phyloP scores from a whole-genome alignment of 2,113 vertebrate genomes.

The Gallinago paraguaiae region DNA sequence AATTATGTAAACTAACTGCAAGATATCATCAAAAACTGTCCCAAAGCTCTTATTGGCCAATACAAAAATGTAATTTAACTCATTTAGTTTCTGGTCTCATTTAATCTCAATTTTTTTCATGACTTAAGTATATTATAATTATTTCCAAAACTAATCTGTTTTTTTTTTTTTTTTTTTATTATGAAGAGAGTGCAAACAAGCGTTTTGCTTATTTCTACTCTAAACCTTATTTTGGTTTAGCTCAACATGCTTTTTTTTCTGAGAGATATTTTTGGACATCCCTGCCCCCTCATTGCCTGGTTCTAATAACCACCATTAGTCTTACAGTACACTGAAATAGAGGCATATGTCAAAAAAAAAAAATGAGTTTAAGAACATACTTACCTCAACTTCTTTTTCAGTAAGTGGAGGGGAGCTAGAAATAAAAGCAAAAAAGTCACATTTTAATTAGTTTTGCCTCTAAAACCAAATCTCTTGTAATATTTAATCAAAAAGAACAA shows the following conservation, averaged over 20 bases:
- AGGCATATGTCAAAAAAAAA: not conserved
- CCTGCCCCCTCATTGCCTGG: not conserved
- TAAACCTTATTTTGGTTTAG: not conserved
- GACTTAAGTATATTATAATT: not conserved
- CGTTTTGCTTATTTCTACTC: not conserved
- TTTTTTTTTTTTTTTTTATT: not conserved
- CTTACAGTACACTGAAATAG: not conserved
- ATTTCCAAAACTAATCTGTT: not conserved
- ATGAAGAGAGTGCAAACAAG: not conserved
- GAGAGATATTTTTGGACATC: not conserved
- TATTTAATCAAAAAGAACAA: not conserved
- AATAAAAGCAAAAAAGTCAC: slow-evolving; percentile 55
- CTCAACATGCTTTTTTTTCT: not conserved
- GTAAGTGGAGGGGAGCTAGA: slow-evolving; percentile 89
- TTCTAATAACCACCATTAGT: not conserved
- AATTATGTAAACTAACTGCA: not conserved
- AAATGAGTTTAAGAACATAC: slow-evolving; percentile 17
- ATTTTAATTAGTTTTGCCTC: not conserved
- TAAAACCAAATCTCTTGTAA: not conserved
- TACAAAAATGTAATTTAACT: not conserved
- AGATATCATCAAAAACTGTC: not conserved
- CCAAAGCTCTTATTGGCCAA: not conserved
- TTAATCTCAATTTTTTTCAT: not conserved
- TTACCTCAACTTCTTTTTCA: slow-evolving; percentile 97
- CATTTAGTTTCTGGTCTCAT: not conserved